phyloP scores from a whole-genome alignment of 2,888 invertebrate genomes.

The Muschampia staudingeri region DNA sequence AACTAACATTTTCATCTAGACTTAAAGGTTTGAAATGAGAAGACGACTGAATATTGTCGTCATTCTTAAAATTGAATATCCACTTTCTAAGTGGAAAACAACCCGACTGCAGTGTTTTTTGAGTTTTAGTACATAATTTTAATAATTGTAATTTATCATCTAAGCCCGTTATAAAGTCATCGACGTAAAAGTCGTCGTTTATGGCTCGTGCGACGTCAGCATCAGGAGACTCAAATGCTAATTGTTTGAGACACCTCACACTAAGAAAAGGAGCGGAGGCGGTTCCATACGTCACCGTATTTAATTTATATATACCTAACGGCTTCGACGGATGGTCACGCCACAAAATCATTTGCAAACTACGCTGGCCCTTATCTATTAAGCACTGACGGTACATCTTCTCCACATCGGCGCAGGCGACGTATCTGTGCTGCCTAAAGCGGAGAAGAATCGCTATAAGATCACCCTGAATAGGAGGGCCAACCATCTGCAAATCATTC shows the following conservation, averaged over 20 bases:
- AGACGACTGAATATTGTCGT: neutral
- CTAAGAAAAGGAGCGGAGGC: constrained; percentile 67
- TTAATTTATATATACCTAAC: constrained; percentile 54
- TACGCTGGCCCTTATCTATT: constrained; percentile 46
- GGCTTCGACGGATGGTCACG: constrained; percentile 54
- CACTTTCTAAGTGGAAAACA: constrained; percentile 45
- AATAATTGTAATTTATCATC: constrained; percentile 39
- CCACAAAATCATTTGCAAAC: constrained; percentile 55
- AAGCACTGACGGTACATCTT: constrained; percentile 67
- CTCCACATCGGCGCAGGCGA: constrained; percentile 65
- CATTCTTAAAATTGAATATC: constrained; percentile 36
- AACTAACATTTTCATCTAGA: constrained; percentile 35
- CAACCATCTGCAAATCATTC: constrained; percentile 63
- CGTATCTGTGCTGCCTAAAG: constrained; percentile 61
- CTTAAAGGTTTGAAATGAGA: constrained; percentile 10
- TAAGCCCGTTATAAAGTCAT: constrained; percentile 64
- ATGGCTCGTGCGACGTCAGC: constrained; percentile 62
- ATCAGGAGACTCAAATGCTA: constrained; percentile 69
- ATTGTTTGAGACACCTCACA: constrained; percentile 68
- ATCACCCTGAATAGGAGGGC: constrained; percentile 65
- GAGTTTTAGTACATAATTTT: constrained; percentile 18
- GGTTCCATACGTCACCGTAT: constrained; percentile 65
- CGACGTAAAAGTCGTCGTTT: constrained; percentile 66
- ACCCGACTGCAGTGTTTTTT: constrained; percentile 22
- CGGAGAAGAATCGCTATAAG: constrained; percentile 65